A percentile compares a stretch with the other conserved stretches of the same genome.
Evolutionary conservation across 2,888 invertebrate species (phyloP).

Genomic region (Bellardia pandia): DNA sequence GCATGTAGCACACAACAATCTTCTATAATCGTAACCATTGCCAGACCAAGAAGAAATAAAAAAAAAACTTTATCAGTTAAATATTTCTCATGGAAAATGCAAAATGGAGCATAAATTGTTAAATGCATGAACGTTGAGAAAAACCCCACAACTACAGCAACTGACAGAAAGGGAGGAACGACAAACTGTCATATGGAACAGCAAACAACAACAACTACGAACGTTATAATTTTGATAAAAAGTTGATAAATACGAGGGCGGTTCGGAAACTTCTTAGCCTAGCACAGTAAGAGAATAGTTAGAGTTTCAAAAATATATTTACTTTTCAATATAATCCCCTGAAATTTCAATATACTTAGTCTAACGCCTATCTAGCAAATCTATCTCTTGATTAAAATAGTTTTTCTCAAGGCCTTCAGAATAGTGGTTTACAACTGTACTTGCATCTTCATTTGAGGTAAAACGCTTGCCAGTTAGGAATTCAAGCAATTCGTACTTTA

Average conservation of each 20-base stretch:
- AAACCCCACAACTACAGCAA: not conserved
- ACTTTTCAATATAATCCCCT: too few relatives aligned
- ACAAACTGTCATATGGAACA: not conserved
- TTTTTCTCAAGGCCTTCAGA: too few relatives aligned
- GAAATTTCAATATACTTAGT: too few relatives aligned
- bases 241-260: not conserved
- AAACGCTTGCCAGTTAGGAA: too few relatives aligned
- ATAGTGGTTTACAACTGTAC: too few relatives aligned
- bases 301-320: too few relatives aligned
- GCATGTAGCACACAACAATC: not conserved
- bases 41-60: not conserved
- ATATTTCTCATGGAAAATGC: not conserved
- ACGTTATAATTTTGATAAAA: slow-evolving; percentile 5
- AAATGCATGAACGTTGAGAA: not conserved
- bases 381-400: too few relatives aligned
- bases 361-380: too few relatives aligned
- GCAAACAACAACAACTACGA: not conserved
- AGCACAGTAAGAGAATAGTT: too few relatives aligned
- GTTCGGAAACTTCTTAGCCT: too few relatives aligned
- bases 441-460: too few relatives aligned
- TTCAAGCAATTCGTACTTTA: too few relatives aligned
- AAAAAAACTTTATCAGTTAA: not conserved
- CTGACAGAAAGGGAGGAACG: not conserved
- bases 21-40: not conserved
- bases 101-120: slow-evolving; percentile 4